Evolutionary conservation across 35 echinoderm and acorn worm genomes (phyloP).

Genomic region (Apostichopus parvimensis): DNA sequence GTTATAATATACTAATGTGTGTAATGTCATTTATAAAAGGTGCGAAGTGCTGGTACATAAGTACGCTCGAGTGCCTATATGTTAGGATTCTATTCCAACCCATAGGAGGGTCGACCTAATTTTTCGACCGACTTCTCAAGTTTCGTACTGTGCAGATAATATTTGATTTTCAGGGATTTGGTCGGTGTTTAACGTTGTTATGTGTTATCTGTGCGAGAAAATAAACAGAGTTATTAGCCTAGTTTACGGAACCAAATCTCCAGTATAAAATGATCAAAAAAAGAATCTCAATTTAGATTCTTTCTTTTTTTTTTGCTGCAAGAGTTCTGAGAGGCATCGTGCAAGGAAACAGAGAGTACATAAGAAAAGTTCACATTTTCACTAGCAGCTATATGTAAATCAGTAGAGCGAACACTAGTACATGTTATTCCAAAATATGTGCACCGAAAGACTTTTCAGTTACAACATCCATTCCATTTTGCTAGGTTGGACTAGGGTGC

Average conservation of each 20-base stretch:
- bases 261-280: no score
- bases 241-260: background rate
- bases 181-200: background rate
- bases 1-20: slow-evolving; percentile 35
- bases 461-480: no score
- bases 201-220: background rate
- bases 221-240: slow-evolving; percentile 26
- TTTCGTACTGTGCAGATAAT: slow-evolving; percentile 12
- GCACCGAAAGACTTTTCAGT: no score
- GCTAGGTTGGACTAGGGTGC: no score
- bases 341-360: no score
- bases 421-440: no score
- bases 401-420: no score
- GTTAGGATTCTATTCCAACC: slow-evolving; percentile 19
- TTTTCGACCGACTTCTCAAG: slow-evolving; percentile 27
- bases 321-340: no score
- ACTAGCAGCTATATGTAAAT: no score
- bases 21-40: slow-evolving; percentile 31
- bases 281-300: no score
- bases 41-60: slow-evolving; percentile 22
- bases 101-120: slow-evolving; percentile 29
- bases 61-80: slow-evolving; percentile 13
- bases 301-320: no score
- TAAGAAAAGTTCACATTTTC: no score
- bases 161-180: slow-evolving; percentile 24